Evolutionary conservation across 2,797 vertebrate species (phyloP).

Genomic region (Acanthurus tractus): DNA sequence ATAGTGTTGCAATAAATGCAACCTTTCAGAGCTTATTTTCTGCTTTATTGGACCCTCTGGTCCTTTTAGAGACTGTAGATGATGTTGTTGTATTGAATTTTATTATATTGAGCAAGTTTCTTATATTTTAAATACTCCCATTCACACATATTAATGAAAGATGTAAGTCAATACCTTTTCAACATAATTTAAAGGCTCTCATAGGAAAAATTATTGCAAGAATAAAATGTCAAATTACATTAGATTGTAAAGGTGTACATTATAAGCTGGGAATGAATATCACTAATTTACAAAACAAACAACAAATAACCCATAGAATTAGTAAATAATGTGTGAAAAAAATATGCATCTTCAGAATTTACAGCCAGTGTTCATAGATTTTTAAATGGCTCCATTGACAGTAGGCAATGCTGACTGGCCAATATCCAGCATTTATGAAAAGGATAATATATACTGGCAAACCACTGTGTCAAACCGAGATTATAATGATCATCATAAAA

Average conservation of each 20-base stretch:
- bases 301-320: background rate
- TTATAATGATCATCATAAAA: constrained; percentile 44
- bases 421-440: constrained; percentile 36
- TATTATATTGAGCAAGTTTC: background rate
- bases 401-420: constrained; percentile 5
- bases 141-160: background rate
- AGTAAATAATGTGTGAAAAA: background rate
- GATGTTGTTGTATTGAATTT: background rate
- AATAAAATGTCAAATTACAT: background rate
- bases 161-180: background rate
- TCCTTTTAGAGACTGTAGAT: constrained; percentile 21
- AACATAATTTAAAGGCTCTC: background rate
- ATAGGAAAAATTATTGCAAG: background rate
- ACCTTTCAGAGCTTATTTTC: constrained; percentile 18
- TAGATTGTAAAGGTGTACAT: background rate
- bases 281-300: background rate
- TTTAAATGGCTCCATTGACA: background rate
- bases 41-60: constrained; percentile 15
- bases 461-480: constrained; percentile 14
- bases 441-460: constrained; percentile 8
- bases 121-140: background rate
- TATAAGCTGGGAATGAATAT: background rate
- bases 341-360: background rate
- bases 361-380: background rate
- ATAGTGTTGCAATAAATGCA: constrained; percentile 50